Conservation (phyloP, 2,797 vertebrate species). For the Champsocephalus esox region DNA sequence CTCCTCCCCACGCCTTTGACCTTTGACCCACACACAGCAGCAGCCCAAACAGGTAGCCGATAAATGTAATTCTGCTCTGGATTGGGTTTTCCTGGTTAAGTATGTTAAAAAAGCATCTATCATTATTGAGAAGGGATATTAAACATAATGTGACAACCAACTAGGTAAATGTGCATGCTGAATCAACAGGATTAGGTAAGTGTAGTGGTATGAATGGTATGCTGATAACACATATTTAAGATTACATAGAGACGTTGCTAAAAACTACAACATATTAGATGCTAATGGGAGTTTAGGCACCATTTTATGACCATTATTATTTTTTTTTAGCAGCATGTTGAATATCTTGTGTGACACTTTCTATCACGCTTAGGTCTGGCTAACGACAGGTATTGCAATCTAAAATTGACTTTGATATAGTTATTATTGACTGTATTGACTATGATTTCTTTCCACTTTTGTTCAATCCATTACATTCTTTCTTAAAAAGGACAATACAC, state of each 20-base stretch:
- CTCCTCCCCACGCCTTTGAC: neutral
- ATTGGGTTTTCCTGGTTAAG: neutral
- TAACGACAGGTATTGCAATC: neutral
- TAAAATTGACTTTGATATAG: neutral
- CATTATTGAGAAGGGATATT: neutral
- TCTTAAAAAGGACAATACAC: neutral
- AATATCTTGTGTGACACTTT: too few relatives aligned
- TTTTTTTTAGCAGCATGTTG: too few relatives aligned
- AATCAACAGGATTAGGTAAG: neutral
- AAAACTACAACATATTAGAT: too few relatives aligned
- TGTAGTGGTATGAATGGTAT: too few relatives aligned
- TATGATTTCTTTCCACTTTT: neutral
- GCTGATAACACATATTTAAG: too few relatives aligned
- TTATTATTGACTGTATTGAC: neutral
- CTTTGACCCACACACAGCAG: slow-evolving; percentile 23
- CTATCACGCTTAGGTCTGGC: too few relatives aligned
- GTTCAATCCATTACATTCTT: too few relatives aligned
- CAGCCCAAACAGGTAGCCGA: neutral
- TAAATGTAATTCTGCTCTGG: neutral
- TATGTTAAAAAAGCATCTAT: too few relatives aligned
- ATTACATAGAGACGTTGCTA: too few relatives aligned
- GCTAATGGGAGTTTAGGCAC: neutral
- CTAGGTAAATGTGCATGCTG: neutral
- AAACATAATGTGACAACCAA: neutral
- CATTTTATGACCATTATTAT: neutral